These are phyloP conservation scores for Plemyria rubiginata DNA, from an alignment of 2,888 invertebrate genomes.

Conservation along the genomic window DNA sequence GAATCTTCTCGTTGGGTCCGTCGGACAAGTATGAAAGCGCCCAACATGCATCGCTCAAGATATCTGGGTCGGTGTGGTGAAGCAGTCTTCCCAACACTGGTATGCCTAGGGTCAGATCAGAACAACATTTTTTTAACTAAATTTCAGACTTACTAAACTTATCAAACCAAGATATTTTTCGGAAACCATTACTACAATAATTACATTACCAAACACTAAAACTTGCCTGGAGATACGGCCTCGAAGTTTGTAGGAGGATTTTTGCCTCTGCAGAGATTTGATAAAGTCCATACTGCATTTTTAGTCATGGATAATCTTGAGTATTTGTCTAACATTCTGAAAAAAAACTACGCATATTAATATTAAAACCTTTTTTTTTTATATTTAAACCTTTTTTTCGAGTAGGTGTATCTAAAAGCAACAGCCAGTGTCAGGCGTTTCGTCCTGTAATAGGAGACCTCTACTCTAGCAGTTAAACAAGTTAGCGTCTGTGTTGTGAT, in stretches of 20 bases:
- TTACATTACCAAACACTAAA: not conserved
- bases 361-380: no score
- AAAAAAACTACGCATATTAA: no score
- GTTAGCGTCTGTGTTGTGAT: no score
- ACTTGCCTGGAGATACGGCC: constrained; percentile 87
- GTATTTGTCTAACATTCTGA: constrained; percentile 92
- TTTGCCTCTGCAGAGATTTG: constrained; percentile 98
- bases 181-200: no score
- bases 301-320: constrained; percentile 94
- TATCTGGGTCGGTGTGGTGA: constrained; percentile 94
- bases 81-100: constrained; percentile 95
- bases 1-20: constrained; percentile 98
- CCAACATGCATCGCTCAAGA: constrained; percentile 98
- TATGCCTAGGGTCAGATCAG: constrained; percentile 86
- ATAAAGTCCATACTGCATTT: constrained; percentile 99
- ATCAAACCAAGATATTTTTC: no score
- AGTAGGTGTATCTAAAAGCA: no score
- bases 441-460: no score
- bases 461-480: no score
- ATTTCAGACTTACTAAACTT: not conserved
- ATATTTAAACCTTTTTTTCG: not conserved
- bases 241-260: constrained; percentile 97
- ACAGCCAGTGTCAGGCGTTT: no score
- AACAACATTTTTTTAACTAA: not conserved
- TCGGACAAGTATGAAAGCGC: constrained; percentile 98